Evolutionary conservation across 2,888 invertebrate genomes (phyloP), one percentile per base, ranked within the genome.

Genomic region (Leptogaster cylindrica): DNA sequence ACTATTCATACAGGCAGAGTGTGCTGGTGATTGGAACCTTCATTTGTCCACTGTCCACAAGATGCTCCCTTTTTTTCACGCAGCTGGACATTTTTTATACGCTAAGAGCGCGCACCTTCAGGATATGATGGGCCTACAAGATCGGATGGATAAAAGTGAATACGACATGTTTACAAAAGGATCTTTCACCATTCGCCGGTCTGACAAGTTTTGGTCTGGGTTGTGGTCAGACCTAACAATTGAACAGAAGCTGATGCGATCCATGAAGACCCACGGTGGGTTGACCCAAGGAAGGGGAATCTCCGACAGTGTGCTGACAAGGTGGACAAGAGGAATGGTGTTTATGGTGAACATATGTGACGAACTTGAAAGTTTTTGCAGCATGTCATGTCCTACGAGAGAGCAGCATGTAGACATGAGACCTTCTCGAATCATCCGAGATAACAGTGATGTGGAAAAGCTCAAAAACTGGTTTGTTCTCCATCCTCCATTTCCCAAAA

Each of bases 331-430:
- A 10, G 20, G 2, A 16, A 46, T 46, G 46, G 16, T 20, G 2
- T 20, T 16, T 46, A 20, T 46, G 20, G 20, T 46, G 20, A 46
- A 46, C 23, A 46, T 46, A 20, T 46, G 46, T 46, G 46, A 46
- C n/a, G n/a, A n/a, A n/a, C 18, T 46, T 46, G 4, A 20, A 46
- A 20, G 16, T 20, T 8, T 46, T 46, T 10, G 46, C 10, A 1
- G 46, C 18, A 20, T 7, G 16, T 46, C 20, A 46, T 20, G 20
- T 2, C 3, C 46, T 4, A 20, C 46, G 1, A 20, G 18, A 46
- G 46, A 46, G 46, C 46, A 46, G 20, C 46, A 46, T 10, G 46
- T 46, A 20, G 46, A 46, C 46, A 20, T 46, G 46, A 16, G 46
- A 7, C 20, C 20, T 10, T 6, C 20, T 20, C 46, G 46, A 5